These are phyloP conservation scores for Cyanocitta stelleri DNA, from an alignment of 2,113 vertebrate species.

Conservation along the genomic window DNA sequence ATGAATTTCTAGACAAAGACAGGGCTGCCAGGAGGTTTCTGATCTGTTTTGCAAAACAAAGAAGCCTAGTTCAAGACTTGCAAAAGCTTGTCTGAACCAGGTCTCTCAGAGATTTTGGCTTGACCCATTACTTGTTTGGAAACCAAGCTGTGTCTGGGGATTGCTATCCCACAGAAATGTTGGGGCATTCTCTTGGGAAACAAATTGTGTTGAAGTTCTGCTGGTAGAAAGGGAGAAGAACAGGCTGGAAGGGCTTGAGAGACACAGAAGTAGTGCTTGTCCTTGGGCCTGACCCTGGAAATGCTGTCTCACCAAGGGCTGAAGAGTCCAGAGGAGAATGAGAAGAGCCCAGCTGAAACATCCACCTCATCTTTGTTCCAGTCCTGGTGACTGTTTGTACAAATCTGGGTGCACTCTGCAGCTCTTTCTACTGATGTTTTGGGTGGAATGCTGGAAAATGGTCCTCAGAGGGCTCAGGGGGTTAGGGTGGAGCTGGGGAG, in stretches of 20 bases:
- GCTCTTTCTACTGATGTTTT: neutral
- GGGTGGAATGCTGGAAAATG: neutral
- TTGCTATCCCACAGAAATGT: neutral
- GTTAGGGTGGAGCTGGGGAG: neutral
- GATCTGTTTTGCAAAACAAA: slow-evolving; percentile 29
- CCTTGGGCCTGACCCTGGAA: neutral
- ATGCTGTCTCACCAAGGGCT: neutral
- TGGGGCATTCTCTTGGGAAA: neutral
- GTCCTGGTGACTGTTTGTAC: neutral
- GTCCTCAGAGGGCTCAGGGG: neutral
- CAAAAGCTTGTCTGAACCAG: neutral
- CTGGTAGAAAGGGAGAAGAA: neutral
- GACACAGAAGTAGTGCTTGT: neutral
- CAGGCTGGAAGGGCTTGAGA: neutral
- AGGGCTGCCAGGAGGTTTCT: neutral
- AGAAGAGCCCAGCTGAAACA: neutral
- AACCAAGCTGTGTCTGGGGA: neutral
- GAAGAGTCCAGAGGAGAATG: neutral
- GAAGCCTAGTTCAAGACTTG: neutral
- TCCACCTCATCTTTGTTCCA: fast-evolving
- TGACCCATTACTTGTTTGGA: slow-evolving; percentile 10
- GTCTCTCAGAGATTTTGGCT: neutral
- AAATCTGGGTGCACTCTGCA: neutral
- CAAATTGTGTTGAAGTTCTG: neutral
- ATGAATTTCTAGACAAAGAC: neutral